These are phyloP conservation scores for Hemithea aestivaria DNA, from an alignment of 2,888 invertebrate genomes.

Conservation along the genomic window DNA sequence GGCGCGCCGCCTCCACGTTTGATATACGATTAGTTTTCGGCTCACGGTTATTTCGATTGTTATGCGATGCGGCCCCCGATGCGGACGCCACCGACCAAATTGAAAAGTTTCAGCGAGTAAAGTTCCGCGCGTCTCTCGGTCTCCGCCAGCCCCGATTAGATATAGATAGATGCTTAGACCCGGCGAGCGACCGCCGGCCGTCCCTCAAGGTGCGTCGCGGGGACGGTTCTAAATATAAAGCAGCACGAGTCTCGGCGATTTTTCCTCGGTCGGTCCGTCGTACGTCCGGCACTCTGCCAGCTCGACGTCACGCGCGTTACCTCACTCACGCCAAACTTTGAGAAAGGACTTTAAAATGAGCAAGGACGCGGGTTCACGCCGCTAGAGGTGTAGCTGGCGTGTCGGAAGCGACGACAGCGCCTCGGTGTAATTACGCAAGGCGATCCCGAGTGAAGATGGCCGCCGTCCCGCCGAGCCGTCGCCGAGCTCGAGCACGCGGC, in stretches of 20 bases:
- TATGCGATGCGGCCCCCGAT: conserved; percentile 19
- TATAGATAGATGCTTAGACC: conserved; percentile 26
- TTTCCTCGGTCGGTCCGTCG: conserved; percentile 58
- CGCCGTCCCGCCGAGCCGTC: conserved; percentile 42
- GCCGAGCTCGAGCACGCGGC: conserved; percentile 59
- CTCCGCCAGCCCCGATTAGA: conserved; percentile 19
- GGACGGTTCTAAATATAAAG: conserved; percentile 53
- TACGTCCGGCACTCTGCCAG: conserved; percentile 78
- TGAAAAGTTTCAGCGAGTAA: conserved; percentile 4
- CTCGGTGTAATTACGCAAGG: conserved; percentile 67
- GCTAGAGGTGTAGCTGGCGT: no score
- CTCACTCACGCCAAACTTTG: conserved; percentile 73
- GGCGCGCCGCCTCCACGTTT: conserved; percentile 43
- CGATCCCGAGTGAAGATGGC: conserved; percentile 50
- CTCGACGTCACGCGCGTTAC: conserved; percentile 68
- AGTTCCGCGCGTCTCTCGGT: conserved; percentile 22
- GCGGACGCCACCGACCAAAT: conserved; percentile 1
- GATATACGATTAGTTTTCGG: conserved; percentile 75
- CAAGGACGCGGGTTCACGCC: conserved; percentile 65
- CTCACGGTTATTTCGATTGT: conserved; percentile 36
- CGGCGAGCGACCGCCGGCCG: conserved; percentile 27
- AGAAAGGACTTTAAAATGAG: conserved; percentile 76
- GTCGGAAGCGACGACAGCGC: conserved; percentile 44
- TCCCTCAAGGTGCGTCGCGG: conserved; percentile 66
- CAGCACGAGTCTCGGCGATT: conserved; percentile 52